Conservation (phyloP, 2,888 invertebrate species). For the Tridacna crocea region DNA sequence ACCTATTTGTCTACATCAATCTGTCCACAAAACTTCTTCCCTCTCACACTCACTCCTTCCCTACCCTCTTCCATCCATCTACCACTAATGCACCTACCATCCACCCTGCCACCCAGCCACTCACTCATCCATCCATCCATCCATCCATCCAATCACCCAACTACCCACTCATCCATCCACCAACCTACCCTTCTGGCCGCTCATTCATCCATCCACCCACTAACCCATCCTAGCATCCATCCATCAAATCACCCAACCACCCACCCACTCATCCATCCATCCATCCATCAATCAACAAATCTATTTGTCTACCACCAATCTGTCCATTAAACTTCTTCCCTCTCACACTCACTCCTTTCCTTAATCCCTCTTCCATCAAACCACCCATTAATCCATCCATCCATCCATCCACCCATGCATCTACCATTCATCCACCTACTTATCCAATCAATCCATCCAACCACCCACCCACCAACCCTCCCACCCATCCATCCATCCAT, state of each 20-base stretch:
- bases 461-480: neutral
- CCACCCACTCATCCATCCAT: neutral
- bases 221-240: too few relatives aligned
- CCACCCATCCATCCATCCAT: neutral
- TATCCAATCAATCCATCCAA: neutral
- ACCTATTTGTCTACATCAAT: neutral
- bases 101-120: neutral
- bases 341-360: neutral
- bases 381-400: neutral
- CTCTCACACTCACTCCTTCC: neutral
- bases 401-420: neutral
- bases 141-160: too few relatives aligned
- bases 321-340: neutral
- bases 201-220: neutral
- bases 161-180: too few relatives aligned
- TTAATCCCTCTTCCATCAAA: neutral
- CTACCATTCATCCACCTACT: neutral
- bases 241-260: neutral
- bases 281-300: too few relatives aligned
- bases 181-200: too few relatives aligned
- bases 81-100: neutral
- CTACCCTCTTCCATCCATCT: neutral
- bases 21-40: neutral
- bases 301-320: neutral
- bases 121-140: neutral